Percentiles rank a stretch among this genome's conserved stretches.
Evolutionary conservation across 35 echinoderm and acorn worm genomes (phyloP).

Genomic region (Acanthaster planci): DNA sequence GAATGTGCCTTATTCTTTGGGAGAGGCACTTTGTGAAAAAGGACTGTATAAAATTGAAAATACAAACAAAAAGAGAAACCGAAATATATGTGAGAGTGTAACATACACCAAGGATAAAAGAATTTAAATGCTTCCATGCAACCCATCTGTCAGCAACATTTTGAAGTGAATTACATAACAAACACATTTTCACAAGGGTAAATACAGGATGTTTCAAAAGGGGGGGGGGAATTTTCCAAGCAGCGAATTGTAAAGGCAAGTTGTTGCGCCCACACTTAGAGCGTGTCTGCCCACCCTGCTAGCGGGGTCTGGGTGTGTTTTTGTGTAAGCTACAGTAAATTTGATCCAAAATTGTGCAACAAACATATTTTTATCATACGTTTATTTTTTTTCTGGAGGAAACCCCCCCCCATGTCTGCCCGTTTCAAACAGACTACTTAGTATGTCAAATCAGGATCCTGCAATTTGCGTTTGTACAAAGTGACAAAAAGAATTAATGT

Average conservation of each 20-base stretch:
- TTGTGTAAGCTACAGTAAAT: neutral
- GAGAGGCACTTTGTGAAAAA: conserved; percentile 5
- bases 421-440: too few relatives aligned
- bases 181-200: too few relatives aligned
- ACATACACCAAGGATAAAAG: too few relatives aligned
- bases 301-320: neutral
- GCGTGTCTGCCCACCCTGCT: neutral
- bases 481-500: too few relatives aligned
- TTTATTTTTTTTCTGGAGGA: neutral
- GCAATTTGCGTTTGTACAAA: too few relatives aligned
- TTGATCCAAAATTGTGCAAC: neutral
- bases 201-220: neutral
- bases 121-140: too few relatives aligned
- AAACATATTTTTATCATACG: neutral
- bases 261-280: neutral
- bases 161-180: too few relatives aligned
- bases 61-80: neutral
- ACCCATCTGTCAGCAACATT: too few relatives aligned
- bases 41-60: too few relatives aligned
- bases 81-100: neutral
- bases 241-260: neutral
- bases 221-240: neutral
- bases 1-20: neutral
- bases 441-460: too few relatives aligned
- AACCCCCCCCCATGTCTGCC: too few relatives aligned